phyloP scores from a whole-genome alignment of 2,797 vertebrate genomes.

The Rachycentron canadum region DNA sequence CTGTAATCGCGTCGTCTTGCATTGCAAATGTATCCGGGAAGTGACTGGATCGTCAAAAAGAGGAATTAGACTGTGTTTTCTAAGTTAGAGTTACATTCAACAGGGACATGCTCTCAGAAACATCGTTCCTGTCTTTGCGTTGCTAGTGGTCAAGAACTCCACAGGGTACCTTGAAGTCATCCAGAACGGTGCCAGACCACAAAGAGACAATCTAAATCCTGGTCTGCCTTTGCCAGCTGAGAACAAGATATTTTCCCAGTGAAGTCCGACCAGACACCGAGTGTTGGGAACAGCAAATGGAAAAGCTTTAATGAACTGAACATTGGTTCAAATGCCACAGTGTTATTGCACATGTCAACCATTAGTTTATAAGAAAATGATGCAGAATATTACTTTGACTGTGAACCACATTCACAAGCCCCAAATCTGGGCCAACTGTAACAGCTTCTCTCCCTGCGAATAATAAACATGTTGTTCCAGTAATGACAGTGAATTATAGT shows the following conservation, averaged over 20 bases:
- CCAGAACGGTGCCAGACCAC: not conserved
- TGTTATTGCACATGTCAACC: conserved; percentile 20
- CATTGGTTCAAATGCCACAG: conserved; percentile 14
- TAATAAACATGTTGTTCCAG: conserved; percentile 26
- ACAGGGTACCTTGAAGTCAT: not conserved
- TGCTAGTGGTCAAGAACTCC: not conserved
- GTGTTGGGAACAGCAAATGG: not conserved
- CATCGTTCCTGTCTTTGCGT: not conserved
- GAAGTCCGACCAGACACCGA: not conserved
- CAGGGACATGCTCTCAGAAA: not conserved
- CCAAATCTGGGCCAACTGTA: not conserved
- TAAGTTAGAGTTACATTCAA: not conserved
- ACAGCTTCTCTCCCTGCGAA: conserved; percentile 2
- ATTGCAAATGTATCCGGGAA: no score
- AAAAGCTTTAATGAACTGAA: conserved; percentile 19
- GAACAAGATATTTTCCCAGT: not conserved
- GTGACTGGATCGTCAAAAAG: no score
- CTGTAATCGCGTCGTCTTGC: not conserved
- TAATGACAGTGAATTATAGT: conserved; percentile 6
- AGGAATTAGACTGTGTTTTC: no score
- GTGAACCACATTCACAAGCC: not conserved
- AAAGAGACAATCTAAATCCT: not conserved
- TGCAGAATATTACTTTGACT: conserved; percentile 6
- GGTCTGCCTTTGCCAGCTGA: not conserved
- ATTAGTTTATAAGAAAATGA: conserved; percentile 11